Evolutionary conservation across 2,113 vertebrate species (phyloP).

Genomic region (Apodemus speciosus): DNA sequence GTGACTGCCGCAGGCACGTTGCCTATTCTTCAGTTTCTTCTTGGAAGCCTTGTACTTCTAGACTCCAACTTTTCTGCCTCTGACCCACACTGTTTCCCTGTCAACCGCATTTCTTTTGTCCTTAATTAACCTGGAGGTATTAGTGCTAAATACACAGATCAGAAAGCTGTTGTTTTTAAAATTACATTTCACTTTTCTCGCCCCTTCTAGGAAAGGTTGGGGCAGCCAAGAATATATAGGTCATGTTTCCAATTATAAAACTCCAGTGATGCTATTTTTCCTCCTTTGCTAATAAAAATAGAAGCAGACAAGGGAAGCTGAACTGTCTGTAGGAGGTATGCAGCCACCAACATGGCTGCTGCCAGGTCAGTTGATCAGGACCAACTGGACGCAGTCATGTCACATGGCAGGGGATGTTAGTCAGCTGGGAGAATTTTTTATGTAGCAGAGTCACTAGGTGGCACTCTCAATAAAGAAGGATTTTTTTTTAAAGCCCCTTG

Average conservation of each 20-base stretch:
- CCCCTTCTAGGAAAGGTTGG: conserved; percentile 70
- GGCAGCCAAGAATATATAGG: conserved; percentile 65
- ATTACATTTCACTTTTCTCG: neutral
- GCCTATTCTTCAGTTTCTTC: conserved; percentile 45
- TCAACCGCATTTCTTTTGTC: conserved; percentile 27
- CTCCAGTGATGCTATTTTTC: conserved; percentile 38
- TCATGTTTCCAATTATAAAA: conserved; percentile 74
- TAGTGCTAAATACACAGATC: conserved; percentile 7
- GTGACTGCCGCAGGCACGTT: neutral
- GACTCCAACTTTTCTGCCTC: conserved; percentile 7
- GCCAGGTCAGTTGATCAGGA: accelerated
- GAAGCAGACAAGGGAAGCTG: neutral
- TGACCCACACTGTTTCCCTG: neutral
- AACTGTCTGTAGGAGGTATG: neutral
- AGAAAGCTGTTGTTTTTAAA: conserved; percentile 47
- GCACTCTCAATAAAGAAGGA: conserved; percentile 9
- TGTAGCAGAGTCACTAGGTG: conserved; percentile 42
- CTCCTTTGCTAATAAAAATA: conserved; percentile 59
- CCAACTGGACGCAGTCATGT: neutral
- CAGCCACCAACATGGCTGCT: neutral
- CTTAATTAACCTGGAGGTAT: conserved; percentile 60
- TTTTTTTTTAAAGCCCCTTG: neutral
- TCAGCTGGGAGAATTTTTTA: neutral
- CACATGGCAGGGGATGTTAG: accelerated
- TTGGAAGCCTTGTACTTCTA: conserved; percentile 13